phyloP scores from a whole-genome alignment of 2,113 vertebrate genomes.

The Siniperca knerii region DNA sequence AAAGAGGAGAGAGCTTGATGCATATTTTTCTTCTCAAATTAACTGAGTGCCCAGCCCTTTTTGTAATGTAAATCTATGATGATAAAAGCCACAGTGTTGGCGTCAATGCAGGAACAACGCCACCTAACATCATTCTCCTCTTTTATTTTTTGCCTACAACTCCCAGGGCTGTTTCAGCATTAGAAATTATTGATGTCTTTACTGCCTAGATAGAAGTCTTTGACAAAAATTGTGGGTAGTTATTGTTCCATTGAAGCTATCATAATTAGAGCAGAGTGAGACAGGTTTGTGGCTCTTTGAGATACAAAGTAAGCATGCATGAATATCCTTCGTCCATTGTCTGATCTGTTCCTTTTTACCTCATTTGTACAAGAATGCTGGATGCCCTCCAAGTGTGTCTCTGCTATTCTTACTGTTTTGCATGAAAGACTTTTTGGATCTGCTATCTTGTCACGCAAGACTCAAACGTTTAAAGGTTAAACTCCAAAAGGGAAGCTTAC shows the following conservation, averaged over 20 bases:
- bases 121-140: conserved; percentile 63
- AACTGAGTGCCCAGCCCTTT: conserved; percentile 38
- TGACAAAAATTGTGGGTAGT: conserved; percentile 69
- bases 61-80: conserved; percentile 54
- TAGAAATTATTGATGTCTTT: conserved; percentile 80
- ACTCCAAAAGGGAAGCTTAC: background rate
- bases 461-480: conserved; percentile 20
- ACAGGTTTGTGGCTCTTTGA: conserved; percentile 45
- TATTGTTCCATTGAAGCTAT: conserved; percentile 68
- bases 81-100: conserved; percentile 55
- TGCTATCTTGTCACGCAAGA: background rate
- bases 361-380: conserved; percentile 2
- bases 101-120: conserved; percentile 65
- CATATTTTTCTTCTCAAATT: conserved; percentile 52
- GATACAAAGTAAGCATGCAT: conserved; percentile 26
- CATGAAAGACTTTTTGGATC: conserved; percentile 12
- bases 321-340: conserved; percentile 3
- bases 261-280: conserved; percentile 59
- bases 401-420: conserved; percentile 1
- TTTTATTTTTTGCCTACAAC: conserved; percentile 55
- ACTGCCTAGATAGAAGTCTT: conserved; percentile 74
- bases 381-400: conserved; percentile 16
- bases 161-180: conserved; percentile 73
- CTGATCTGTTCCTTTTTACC: background rate
- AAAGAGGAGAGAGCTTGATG: conserved; percentile 42